These are phyloP conservation scores for Anagrus nilaparvatae DNA, from an alignment of 1,140 invertebrate genomes.

Conservation along the genomic window DNA sequence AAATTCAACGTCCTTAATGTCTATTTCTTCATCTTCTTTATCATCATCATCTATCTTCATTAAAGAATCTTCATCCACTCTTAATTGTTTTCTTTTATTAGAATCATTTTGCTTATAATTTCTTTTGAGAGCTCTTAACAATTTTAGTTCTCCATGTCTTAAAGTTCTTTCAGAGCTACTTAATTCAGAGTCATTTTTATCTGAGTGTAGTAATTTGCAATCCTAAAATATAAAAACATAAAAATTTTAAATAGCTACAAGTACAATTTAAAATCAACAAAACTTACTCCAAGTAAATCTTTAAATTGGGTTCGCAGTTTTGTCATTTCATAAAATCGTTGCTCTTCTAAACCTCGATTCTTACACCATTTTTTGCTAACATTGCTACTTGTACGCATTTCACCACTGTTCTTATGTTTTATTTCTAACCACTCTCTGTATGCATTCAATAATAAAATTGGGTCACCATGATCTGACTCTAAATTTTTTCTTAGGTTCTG, in stretches of 20 bases:
- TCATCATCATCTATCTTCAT: conserved; percentile 27
- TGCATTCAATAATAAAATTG: conserved; percentile 80
- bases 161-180: conserved; percentile 67
- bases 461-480: conserved; percentile 91
- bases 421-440: conserved; percentile 84
- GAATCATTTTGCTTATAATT: conserved; percentile 50
- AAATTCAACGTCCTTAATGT: conserved; percentile 90
- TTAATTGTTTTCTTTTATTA: conserved; percentile 61
- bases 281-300: conserved; percentile 61
- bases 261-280: conserved; percentile 4
- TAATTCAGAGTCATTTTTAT: conserved; percentile 45
- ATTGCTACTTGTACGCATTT: conserved; percentile 28
- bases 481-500: conserved; percentile 68
- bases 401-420: conserved; percentile 45
- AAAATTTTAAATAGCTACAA: conserved; percentile 6
- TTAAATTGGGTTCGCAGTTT: conserved; percentile 87
- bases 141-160: conserved; percentile 78
- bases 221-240: conserved; percentile 41
- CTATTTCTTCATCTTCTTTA: conserved; percentile 47
- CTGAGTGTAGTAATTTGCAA: conserved; percentile 53
- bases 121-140: conserved; percentile 69
- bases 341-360: conserved; percentile 83
- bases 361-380: conserved; percentile 74
- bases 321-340: conserved; percentile 91
- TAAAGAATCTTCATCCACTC: conserved; percentile 50